Evolutionary conservation across 2,888 invertebrate genomes (phyloP).

Genomic region (Blera fallax): DNA sequence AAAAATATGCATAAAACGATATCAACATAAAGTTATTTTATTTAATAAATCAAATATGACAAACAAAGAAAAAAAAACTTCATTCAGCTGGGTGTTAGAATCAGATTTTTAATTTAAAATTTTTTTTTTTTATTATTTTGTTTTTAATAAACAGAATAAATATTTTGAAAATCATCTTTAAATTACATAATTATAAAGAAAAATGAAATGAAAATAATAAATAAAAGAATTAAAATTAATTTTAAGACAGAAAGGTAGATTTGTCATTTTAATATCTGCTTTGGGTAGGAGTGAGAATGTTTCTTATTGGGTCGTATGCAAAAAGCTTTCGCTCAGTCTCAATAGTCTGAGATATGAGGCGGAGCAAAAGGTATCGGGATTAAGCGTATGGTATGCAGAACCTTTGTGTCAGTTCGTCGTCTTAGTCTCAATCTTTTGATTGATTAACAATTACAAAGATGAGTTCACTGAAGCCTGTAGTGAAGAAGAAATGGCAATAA

Average conservation of each 20-base stretch:
- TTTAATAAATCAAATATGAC: constrained; percentile 24
- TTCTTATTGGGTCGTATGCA: no score
- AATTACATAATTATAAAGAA: constrained; percentile 56
- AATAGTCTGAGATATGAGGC: no score
- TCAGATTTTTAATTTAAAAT: neutral
- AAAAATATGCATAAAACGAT: constrained; percentile 46
- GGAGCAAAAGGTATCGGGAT: no score
- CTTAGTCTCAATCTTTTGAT: no score
- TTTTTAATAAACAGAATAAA: neutral
- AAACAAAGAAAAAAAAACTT: neutral
- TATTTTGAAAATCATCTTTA: constrained; percentile 54
- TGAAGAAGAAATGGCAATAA: no score
- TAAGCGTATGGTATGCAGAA: no score
- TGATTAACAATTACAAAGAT: no score
- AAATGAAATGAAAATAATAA: constrained; percentile 55
- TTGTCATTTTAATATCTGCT: neutral
- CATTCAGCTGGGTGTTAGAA: constrained; percentile 15
- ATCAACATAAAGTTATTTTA: constrained; percentile 49
- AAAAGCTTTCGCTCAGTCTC: no score
- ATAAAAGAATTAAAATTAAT: constrained; percentile 67
- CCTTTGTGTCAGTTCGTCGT: no score
- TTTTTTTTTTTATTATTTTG: constrained; percentile 22
- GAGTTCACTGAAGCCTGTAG: no score
- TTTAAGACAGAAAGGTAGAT: constrained; percentile 30
- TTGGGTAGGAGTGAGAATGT: no score